Base-by-base conservation (phyloP, 2,797 vertebrate genomes). In the Takifugu ocellatus region DNA sequence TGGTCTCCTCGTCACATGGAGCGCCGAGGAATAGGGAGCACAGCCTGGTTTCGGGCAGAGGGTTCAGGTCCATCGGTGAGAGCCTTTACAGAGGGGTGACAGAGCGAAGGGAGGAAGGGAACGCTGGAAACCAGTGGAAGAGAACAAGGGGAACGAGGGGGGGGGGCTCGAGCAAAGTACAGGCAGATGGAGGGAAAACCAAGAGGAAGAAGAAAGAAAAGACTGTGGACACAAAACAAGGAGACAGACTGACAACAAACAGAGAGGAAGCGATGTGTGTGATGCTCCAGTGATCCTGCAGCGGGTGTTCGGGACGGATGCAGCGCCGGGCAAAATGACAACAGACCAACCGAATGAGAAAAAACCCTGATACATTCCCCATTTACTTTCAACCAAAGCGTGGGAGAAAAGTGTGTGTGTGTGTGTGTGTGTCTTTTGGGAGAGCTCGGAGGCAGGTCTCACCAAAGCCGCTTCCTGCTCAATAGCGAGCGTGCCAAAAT, bases 31-130 rank as follows among this genome's bases (percentile, higher is more conserved):
- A 72, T 51, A 68, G 77, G 65, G 75, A 70, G 79, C 80, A 83
- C 83, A 81, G 85, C 80, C 84, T 68, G 74, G 80, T 79, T 33
- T 73, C 56, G 72, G 79, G 71, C 70, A 70, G 82, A 82, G 72
- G 68, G 87, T 87, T 84, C 78, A 81, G 78, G 79, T 83, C 84
- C 70, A 70, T 88, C 84, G 83, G 81, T 56, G 69, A 74, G 86
- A 87, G 88, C 84, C 89, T 88, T 90, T 87, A 86, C 87, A 72
- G 84, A 87, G 83, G 85, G 83, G 89, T 86, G 87, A 87, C 87
- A 82, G 89, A 89, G 85, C 82, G 64, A 63, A 78, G 78, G 82
- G 68, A 63, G 75, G 70, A 72, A 74, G 59, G 54, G 68, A 78
- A 70, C 69, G 82, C 70, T 76, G 80, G 62, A 73, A 87, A 74